These are phyloP conservation scores for Brachionichthys hirsutus DNA, from an alignment of 2,113 vertebrate genomes.

Conservation along the genomic window DNA sequence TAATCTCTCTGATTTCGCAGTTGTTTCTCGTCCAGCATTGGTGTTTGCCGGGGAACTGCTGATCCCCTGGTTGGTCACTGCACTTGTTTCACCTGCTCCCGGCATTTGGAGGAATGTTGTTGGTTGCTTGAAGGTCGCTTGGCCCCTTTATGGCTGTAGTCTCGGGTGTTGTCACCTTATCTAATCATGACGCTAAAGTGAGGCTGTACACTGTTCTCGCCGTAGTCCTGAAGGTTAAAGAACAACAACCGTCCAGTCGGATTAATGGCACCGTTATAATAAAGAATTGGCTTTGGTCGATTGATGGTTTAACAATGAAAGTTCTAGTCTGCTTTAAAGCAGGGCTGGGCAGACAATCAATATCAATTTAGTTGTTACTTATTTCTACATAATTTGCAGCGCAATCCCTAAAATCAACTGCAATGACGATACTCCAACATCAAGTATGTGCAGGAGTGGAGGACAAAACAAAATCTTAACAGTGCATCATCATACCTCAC, in stretches of 20 bases:
- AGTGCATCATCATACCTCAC: too few species aligned
- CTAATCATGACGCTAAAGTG: conserved; percentile 15
- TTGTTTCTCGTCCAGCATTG: conserved; percentile 54
- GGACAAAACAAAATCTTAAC: too few species aligned
- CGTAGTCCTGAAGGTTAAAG: conserved; percentile 9
- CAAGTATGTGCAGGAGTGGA: not conserved
- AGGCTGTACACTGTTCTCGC: conserved; percentile 13
- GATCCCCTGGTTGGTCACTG: conserved; percentile 42
- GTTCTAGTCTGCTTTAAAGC: not conserved
- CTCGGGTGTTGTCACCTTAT: conserved; percentile 21
- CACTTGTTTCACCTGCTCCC: conserved; percentile 33
- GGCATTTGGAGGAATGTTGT: conserved; percentile 34
- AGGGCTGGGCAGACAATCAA: not conserved
- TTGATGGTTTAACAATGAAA: conserved; percentile 13
- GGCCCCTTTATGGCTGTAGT: conserved; percentile 6
- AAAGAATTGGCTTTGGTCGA: conserved; percentile 9
- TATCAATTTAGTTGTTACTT: not conserved
- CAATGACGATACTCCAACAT: not conserved
- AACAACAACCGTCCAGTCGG: conserved; percentile 10
- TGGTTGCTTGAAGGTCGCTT: conserved; percentile 3
- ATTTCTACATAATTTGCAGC: not conserved
- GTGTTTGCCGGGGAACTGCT: conserved; percentile 50
- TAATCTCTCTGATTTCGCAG: conserved; percentile 63
- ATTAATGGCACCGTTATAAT: conserved; percentile 22
- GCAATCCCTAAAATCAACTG: not conserved